Evolutionary conservation across 2,888 invertebrate genomes (phyloP).

Genomic region (Sminthurides aquaticus): DNA sequence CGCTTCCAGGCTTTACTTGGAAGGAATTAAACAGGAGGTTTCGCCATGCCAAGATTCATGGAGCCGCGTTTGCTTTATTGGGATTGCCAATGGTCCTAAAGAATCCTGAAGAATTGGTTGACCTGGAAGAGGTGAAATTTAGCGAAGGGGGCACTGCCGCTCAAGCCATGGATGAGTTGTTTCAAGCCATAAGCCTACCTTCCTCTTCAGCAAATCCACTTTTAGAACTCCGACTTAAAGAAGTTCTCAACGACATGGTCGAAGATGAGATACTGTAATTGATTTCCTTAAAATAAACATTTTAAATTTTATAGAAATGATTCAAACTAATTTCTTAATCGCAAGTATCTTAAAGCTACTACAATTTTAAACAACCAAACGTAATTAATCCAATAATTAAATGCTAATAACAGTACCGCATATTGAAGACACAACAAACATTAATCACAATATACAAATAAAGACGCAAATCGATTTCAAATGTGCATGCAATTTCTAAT

Average conservation of each 20-base stretch:
- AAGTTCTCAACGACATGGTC: not conserved
- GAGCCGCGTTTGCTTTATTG: constrained; percentile 16
- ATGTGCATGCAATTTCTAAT: too few relatives aligned
- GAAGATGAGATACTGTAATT: not conserved
- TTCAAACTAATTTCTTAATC: too few relatives aligned
- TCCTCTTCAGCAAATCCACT: not conserved
- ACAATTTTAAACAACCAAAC: too few relatives aligned
- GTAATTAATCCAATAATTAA: too few relatives aligned
- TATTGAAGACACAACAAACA: too few relatives aligned
- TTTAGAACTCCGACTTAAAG: not conserved
- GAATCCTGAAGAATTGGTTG: constrained; percentile 4
- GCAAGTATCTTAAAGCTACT: too few relatives aligned
- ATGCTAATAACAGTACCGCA: too few relatives aligned
- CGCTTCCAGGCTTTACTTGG: constrained; percentile 23
- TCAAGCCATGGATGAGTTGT: not conserved
- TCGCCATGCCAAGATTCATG: constrained; percentile 20
- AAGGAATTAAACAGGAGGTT: constrained; percentile 16
- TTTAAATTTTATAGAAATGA: too few relatives aligned
- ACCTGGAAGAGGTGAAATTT: not conserved
- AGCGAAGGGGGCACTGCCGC: not conserved
- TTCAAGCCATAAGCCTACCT: not conserved
- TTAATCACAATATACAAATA: too few relatives aligned
- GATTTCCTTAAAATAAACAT: too few relatives aligned
- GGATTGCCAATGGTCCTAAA: constrained; percentile 20
- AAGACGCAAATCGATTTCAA: too few relatives aligned